These are phyloP conservation scores for Actenoides hombroni DNA, from an alignment of 2,113 vertebrate genomes.

Conservation along the genomic window DNA sequence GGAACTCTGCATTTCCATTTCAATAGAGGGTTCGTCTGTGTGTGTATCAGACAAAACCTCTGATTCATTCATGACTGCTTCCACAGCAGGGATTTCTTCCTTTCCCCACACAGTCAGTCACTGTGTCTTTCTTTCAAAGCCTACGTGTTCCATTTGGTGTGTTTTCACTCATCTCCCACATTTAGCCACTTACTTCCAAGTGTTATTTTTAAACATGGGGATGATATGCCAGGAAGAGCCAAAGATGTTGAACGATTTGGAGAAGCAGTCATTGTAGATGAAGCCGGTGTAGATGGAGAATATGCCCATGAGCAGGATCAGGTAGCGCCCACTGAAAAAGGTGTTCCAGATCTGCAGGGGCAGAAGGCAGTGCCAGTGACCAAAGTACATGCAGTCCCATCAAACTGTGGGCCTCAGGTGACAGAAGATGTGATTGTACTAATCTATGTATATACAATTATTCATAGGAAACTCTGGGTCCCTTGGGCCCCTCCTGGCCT, in stretches of 20 bases:
- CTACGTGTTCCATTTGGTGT: not conserved
- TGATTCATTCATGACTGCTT: slow-evolving; percentile 38
- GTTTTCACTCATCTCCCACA: not conserved
- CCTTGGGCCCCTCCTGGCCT: not conserved
- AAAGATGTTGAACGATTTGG: slow-evolving; percentile 94
- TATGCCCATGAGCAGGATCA: slow-evolving; percentile 94
- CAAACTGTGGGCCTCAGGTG: rapidly evolving
- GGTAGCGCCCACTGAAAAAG: slow-evolving; percentile 91
- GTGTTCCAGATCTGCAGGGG: slow-evolving; percentile 88
- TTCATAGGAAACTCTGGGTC: not conserved
- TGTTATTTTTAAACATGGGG: slow-evolving; percentile 88
- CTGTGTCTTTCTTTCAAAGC: not conserved
- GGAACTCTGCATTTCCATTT: slow-evolving; percentile 38
- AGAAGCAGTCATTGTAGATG: slow-evolving; percentile 98
- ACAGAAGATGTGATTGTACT: not conserved
- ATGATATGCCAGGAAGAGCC: slow-evolving; percentile 92
- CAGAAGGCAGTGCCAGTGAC: not conserved
- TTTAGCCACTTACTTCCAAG: slow-evolving; percentile 87
- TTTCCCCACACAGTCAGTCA: not conserved
- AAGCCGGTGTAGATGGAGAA: slow-evolving; percentile 97
- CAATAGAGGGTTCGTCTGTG: not conserved
- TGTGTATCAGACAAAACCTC: slow-evolving; percentile 30
- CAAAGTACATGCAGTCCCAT: not conserved
- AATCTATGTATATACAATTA: not conserved
- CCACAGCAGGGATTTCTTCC: not conserved